Evolutionary conservation across 2,797 vertebrate genomes (phyloP).

Genomic region (Gallinago stenura): DNA sequence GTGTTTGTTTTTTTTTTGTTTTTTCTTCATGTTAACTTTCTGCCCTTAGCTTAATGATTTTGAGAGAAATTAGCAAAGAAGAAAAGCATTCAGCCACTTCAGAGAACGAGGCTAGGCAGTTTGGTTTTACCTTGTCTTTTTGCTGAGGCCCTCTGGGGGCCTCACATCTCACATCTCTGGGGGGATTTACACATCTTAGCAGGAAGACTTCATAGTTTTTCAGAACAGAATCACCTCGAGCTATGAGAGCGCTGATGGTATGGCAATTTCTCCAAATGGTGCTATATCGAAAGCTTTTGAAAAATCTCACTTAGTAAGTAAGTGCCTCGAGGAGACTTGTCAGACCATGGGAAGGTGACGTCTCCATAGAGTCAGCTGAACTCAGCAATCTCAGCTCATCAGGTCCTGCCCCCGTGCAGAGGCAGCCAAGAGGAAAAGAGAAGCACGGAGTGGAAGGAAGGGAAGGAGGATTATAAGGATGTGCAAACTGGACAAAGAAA

Average conservation of each 20-base stretch:
- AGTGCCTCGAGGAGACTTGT: neutral
- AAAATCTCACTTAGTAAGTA: neutral
- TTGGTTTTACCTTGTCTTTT: neutral
- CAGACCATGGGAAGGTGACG: neutral
- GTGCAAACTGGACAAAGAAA: neutral
- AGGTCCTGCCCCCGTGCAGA: accelerated
- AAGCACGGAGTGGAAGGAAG: neutral
- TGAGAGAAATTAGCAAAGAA: neutral
- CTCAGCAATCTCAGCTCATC: neutral
- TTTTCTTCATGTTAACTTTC: neutral
- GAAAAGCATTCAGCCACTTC: neutral
- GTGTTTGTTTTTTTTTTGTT: neutral
- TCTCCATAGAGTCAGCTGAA: neutral
- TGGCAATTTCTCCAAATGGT: neutral
- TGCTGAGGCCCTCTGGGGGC: neutral
- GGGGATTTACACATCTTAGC: neutral
- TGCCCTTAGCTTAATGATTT: neutral
- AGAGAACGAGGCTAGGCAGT: neutral
- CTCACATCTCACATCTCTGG: too few relatives aligned
- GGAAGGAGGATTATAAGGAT: neutral
- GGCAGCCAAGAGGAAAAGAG: neutral
- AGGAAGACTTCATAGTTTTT: neutral
- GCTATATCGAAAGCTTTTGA: neutral
- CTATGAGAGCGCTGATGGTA: accelerated
- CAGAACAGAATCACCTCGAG: neutral